These are phyloP conservation scores for Liasis olivaceus DNA, from an alignment of 2,797 vertebrate genomes.

Conservation along the genomic window DNA sequence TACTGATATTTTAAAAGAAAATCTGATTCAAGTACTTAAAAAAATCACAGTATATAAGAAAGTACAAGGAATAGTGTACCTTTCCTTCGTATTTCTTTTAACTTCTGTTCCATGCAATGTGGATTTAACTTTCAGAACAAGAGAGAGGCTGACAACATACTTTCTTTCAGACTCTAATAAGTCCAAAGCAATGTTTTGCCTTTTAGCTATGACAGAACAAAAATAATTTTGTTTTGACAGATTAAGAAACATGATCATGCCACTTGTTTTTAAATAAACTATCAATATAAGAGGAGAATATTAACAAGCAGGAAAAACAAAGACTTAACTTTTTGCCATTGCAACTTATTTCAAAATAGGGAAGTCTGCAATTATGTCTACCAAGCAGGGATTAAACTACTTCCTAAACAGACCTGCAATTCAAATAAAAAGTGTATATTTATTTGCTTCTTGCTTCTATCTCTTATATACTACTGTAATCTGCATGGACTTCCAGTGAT, in stretches of 20 bases:
- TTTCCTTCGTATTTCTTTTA: conserved; percentile 84
- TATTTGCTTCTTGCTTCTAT: not conserved
- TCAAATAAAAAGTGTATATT: not conserved
- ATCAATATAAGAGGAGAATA: conserved; percentile 20
- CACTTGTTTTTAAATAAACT: not conserved
- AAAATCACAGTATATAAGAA: conserved; percentile 29
- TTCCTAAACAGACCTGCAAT: not conserved
- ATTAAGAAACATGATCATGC: conserved; percentile 17
- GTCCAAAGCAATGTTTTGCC: conserved; percentile 90
- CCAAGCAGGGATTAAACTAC: not conserved
- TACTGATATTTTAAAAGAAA: not conserved
- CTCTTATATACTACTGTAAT: not conserved
- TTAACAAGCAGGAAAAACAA: conserved; percentile 1
- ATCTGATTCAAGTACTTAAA: conserved; percentile 21
- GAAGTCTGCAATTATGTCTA: not conserved
- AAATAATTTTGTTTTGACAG: conserved; percentile 18
- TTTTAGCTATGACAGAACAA: conserved; percentile 80
- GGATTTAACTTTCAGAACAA: conserved; percentile 95
- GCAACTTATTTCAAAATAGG: not conserved
- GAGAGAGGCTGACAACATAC: conserved; percentile 91
- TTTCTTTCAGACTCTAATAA: conserved; percentile 94
- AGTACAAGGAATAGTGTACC: conserved; percentile 74
- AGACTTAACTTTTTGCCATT: not conserved
- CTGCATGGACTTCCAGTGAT: not conserved
- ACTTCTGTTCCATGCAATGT: conserved; percentile 88